Percentiles rank a stretch among this genome's conserved stretches.
Evolutionary conservation across 2,797 vertebrate genomes (phyloP).

Genomic region (Margarornis squamiger): DNA sequence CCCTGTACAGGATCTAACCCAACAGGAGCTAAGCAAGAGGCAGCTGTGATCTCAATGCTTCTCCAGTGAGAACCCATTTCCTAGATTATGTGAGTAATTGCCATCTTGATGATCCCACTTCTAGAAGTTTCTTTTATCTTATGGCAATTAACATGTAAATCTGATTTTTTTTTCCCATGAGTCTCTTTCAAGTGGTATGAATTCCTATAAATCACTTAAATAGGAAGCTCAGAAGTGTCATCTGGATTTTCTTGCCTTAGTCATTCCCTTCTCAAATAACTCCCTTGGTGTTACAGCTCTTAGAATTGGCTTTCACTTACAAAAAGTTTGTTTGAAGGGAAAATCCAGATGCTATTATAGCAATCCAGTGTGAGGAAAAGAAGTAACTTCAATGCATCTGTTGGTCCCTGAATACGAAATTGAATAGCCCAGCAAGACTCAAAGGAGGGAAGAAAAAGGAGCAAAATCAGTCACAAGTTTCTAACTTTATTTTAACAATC

Average conservation of each 20-base stretch:
- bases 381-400: not conserved
- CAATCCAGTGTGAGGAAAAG: not conserved
- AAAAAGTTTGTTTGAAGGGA: not conserved
- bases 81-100: not conserved
- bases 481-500: slow-evolving; percentile 77
- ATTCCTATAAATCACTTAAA: not conserved
- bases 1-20: not conserved
- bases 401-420: not conserved
- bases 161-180: not conserved
- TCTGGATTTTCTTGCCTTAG: slow-evolving; percentile 21
- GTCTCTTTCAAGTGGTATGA: slow-evolving; percentile 33
- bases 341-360: not conserved
- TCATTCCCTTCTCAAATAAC: slow-evolving; percentile 1
- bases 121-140: slow-evolving; percentile 35
- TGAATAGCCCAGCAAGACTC: not conserved
- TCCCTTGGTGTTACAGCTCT: slow-evolving; percentile 10
- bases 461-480: slow-evolving; percentile 68
- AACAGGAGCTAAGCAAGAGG: not conserved
- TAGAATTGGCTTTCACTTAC: not conserved
- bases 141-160: slow-evolving; percentile 35
- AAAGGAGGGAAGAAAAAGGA: not conserved
- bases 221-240: slow-evolving; percentile 45
- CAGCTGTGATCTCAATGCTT: not conserved
- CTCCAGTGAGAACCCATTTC: not conserved
- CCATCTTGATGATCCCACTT: not conserved